Percentiles rank a stretch among this genome's conserved stretches.
phyloP scores from a whole-genome alignment of 2,797 vertebrate species.

The Cynopterus sphinx region DNA sequence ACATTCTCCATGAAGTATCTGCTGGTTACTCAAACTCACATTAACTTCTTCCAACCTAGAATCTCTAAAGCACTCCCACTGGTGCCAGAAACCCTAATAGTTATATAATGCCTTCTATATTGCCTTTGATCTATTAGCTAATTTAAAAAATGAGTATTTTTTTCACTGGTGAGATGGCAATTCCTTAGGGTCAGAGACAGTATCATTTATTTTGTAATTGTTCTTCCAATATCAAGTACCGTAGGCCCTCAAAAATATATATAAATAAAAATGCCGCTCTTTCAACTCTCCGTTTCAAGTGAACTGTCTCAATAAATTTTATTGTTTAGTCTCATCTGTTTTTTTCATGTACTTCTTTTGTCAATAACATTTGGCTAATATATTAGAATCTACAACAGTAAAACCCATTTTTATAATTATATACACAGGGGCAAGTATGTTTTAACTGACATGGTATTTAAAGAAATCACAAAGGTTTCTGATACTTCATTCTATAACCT shows the following conservation, averaged over 20 bases:
- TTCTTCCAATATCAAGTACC: not conserved
- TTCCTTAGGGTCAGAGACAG: not conserved
- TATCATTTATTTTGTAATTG: not conserved
- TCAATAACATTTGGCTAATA: slow-evolving; percentile 6
- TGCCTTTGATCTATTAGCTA: not conserved
- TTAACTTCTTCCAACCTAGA: not conserved
- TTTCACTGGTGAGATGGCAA: not conserved
- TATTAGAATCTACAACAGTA: not conserved
- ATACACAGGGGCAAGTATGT: not conserved
- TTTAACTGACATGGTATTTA: slow-evolving; percentile 12
- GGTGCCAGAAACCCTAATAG: not conserved
- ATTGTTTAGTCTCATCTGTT: not conserved
- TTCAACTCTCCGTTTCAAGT: not conserved
- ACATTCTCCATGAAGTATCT: not conserved
- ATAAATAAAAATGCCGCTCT: not conserved
- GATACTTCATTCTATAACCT: not conserved
- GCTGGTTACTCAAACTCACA: not conserved
- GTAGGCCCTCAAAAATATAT: not conserved
- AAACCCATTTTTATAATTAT: slow-evolving; percentile 12
- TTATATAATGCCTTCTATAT: not conserved
- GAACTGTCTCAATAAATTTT: not conserved
- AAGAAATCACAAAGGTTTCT: slow-evolving; percentile 34
- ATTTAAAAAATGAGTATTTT: not conserved
- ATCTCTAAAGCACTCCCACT: not conserved
- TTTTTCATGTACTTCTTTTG: not conserved